Percentiles rank a stretch among this genome's conserved stretches.
Evolutionary conservation across 92 coral and sea anemone genomes (phyloP).

Genomic region (Siderastrea radians): DNA sequence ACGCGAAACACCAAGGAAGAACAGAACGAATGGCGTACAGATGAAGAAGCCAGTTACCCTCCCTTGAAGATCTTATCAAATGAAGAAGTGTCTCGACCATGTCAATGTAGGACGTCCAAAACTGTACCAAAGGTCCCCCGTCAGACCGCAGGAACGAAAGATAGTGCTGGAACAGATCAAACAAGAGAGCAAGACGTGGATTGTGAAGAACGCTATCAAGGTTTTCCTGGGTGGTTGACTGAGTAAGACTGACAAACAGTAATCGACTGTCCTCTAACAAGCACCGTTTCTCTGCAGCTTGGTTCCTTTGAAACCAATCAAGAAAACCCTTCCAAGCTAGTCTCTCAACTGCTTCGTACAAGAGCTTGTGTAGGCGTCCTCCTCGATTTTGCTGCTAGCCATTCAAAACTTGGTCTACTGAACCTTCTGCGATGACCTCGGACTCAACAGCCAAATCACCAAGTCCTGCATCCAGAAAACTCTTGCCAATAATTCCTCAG

Average conservation of each 20-base stretch:
- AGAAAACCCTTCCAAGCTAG: constrained; percentile 25
- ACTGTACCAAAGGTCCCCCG: constrained; percentile 21
- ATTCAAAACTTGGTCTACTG: constrained; percentile 1
- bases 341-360: constrained; percentile 29
- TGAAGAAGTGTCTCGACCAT: background rate
- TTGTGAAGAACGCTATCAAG: background rate
- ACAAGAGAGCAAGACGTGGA: background rate
- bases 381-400: constrained; percentile 38
- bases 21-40: too few relatives aligned
- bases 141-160: constrained; percentile 7
- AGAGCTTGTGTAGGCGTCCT: constrained; percentile 41
- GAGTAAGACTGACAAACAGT: background rate
- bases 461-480: constrained; percentile 39
- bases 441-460: constrained; percentile 2
- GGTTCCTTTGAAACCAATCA: background rate
- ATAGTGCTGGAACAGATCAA: constrained; percentile 6
- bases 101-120: constrained; percentile 32
- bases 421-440: too few relatives aligned
- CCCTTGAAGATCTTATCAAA: too few relatives aligned
- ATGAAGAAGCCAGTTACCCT: too few relatives aligned
- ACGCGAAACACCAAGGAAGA: constrained; percentile 40
- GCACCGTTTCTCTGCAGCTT: background rate
- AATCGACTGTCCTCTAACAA: background rate
- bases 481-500: constrained; percentile 26
- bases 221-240: background rate